Conservation (phyloP, 2,888 invertebrate species). For the Crepidodera aurea region DNA sequence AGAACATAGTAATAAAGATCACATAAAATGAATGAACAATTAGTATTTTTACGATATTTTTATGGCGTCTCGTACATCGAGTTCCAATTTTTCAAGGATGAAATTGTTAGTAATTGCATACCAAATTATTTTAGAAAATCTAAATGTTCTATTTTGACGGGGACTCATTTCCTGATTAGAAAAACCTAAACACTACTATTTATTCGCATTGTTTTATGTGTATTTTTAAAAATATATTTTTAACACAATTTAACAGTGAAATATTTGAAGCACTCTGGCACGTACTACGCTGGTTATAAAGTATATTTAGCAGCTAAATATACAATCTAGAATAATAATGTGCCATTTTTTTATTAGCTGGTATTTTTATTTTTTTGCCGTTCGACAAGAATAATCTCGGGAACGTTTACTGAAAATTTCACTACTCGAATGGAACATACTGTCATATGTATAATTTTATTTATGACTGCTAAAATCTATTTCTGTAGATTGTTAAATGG, state of each 20-base stretch:
- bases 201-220: constrained; percentile 26
- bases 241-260: constrained; percentile 31
- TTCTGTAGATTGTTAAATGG: constrained; percentile 12
- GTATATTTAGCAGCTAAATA: constrained; percentile 38
- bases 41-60: constrained; percentile 23
- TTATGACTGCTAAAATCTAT: constrained; percentile 15
- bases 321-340: constrained; percentile 32
- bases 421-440: not conserved
- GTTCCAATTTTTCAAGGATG: constrained; percentile 21
- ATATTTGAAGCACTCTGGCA: constrained; percentile 32
- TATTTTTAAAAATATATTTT: constrained; percentile 33
- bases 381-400: constrained; percentile 14
- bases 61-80: constrained; percentile 4
- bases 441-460: not conserved
- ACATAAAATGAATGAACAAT: constrained; percentile 20
- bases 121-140: constrained; percentile 22
- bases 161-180: constrained; percentile 25
- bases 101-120: constrained; percentile 13
- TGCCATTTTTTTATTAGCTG: constrained; percentile 30
- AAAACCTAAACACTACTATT: constrained; percentile 32
- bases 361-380: constrained; percentile 17
- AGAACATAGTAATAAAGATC: not conserved
- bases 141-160: constrained; percentile 26
- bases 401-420: not conserved
- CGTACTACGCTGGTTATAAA: constrained; percentile 34